These are phyloP conservation scores for Calosoma granatense DNA, from an alignment of 1,140 invertebrate species.

Conservation along the genomic window DNA sequence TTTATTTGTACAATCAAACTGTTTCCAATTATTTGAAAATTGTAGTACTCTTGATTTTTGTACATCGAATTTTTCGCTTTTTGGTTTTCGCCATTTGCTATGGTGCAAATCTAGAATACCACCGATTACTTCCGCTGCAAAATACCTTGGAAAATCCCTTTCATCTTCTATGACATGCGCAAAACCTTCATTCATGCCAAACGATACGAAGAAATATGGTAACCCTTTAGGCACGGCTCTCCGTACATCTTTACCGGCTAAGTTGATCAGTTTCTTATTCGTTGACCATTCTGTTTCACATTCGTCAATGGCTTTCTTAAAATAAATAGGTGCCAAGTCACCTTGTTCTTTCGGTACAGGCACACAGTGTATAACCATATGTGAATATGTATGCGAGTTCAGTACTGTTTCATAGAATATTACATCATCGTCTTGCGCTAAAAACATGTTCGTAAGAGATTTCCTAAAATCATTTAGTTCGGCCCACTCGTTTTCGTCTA, in stretches of 20 bases:
- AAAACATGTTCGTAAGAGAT: constrained; percentile 68
- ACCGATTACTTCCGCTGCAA: constrained; percentile 91
- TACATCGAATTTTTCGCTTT: constrained; percentile 57
- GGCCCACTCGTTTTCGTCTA: constrained; percentile 90
- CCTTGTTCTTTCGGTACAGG: constrained; percentile 73
- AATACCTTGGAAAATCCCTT: constrained; percentile 73
- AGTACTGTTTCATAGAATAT: constrained; percentile 86
- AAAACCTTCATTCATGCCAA: constrained; percentile 82
- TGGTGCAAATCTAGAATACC: constrained; percentile 88
- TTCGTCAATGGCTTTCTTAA: constrained; percentile 94
- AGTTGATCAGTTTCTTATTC: constrained; percentile 90
- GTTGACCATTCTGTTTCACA: constrained; percentile 90
- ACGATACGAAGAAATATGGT: constrained; percentile 89
- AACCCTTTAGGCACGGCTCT: constrained; percentile 84
- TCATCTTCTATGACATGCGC: constrained; percentile 96
- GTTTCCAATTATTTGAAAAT: constrained; percentile 55
- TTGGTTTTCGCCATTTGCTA: constrained; percentile 70
- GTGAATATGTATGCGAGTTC: constrained; percentile 62
- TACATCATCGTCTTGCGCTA: constrained; percentile 59
- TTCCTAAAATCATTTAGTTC: constrained; percentile 74
- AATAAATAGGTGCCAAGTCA: constrained; percentile 86
- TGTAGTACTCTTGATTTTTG: constrained; percentile 56
- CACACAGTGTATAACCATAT: constrained; percentile 83
- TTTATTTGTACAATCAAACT: constrained; percentile 41
- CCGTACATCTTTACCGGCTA: constrained; percentile 63